Percentiles rank a stretch among this genome's conserved stretches.
Conservation (phyloP, 2,797 vertebrate species). For the Crossoptilon crossoptilon region DNA sequence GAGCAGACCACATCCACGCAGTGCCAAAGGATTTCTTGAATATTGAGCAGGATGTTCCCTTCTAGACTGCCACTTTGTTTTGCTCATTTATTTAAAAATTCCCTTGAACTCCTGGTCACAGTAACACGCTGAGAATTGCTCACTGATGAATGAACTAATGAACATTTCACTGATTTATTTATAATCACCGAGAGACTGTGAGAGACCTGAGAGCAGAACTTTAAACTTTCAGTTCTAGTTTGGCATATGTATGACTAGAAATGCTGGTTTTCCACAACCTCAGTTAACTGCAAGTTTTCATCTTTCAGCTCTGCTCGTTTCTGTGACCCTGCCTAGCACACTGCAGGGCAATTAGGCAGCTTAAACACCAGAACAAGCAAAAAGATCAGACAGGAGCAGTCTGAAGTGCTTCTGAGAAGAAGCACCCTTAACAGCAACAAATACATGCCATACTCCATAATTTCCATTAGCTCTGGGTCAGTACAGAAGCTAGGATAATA, state of each 20-base stretch:
- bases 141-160: background rate
- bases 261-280: background rate
- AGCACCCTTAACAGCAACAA: background rate
- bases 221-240: background rate
- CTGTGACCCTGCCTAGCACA: background rate
- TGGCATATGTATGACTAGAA: background rate
- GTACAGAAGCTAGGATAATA: background rate
- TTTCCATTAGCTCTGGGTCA: conserved; percentile 25
- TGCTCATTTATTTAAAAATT: background rate
- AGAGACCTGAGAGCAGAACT: conserved; percentile 9
- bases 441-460: background rate
- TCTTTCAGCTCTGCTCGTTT: background rate
- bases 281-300: background rate
- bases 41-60: background rate
- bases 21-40: background rate
- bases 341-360: background rate
- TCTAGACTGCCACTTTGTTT: background rate
- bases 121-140: background rate
- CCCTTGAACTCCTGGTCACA: background rate
- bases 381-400: background rate
- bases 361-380: background rate
- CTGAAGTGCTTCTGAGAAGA: background rate
- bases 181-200: background rate
- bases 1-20: background rate
- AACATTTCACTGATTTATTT: conserved; percentile 31